phyloP scores from a whole-genome alignment of 23 tunicate species.

The Diplosoma virens region DNA sequence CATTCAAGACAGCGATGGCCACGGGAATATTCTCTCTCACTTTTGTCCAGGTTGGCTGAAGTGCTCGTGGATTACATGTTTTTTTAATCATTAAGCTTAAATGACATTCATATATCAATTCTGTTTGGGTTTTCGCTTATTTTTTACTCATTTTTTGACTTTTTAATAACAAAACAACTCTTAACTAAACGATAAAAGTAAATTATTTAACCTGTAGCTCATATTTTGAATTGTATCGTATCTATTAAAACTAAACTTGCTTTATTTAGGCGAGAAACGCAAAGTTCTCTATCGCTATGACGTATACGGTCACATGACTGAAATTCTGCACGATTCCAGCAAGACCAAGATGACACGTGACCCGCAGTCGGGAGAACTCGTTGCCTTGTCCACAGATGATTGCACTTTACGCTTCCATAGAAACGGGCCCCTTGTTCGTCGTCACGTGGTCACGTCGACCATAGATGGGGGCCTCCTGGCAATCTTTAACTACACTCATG shows the following conservation, averaged over 20 bases:
- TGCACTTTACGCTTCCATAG: slow-evolving; percentile 69
- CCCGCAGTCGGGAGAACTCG: slow-evolving; percentile 77
- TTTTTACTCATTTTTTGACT: not conserved
- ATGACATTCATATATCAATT: not conserved
- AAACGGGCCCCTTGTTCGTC: slow-evolving; percentile 86
- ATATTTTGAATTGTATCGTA: not conserved
- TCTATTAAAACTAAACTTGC: not conserved
- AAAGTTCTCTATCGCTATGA: slow-evolving; percentile 79
- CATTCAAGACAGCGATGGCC: slow-evolving; percentile 37
- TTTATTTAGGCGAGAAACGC: slow-evolving; percentile 67
- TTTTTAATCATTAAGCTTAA: not conserved
- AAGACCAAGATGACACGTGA: slow-evolving; percentile 64
- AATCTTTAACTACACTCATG: slow-evolving; percentile 53
- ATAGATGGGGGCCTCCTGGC: slow-evolving; percentile 53
- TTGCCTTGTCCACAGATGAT: slow-evolving; percentile 54
- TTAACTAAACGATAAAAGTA: not conserved
- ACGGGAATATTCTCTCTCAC: slow-evolving; percentile 26
- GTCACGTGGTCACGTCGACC: slow-evolving; percentile 64
- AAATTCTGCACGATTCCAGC: slow-evolving; percentile 64
- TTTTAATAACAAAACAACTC: not conserved
- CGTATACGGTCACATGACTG: slow-evolving; percentile 86
- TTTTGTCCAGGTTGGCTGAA: slow-evolving; percentile 56
- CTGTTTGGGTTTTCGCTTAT: not conserved
- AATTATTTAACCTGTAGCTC: not conserved
- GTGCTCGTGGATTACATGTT: too few species aligned